Percentiles rank a stretch among this genome's conserved stretches.
These are phyloP conservation scores for Augochlorella aurata DNA, from an alignment of 2,888 invertebrate genomes.

Conservation along the genomic window DNA sequence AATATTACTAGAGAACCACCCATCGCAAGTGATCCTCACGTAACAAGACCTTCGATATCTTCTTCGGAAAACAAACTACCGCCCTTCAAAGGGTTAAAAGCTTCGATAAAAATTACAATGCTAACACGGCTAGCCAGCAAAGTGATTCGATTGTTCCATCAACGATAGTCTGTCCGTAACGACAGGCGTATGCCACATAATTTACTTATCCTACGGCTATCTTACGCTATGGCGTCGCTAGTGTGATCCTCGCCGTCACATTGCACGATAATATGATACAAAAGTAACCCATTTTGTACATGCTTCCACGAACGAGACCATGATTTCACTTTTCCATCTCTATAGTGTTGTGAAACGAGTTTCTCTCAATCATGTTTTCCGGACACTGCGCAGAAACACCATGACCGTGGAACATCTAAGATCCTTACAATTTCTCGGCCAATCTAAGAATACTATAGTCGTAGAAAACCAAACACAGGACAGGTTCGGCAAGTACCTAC, in stretches of 20 bases:
- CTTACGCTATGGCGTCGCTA: conserved; percentile 55
- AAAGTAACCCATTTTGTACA: conserved; percentile 74
- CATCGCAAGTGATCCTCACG: neutral
- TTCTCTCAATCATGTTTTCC: neutral
- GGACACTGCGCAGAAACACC: neutral
- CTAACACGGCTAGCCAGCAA: conserved; percentile 45
- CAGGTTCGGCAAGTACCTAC: conserved; percentile 52
- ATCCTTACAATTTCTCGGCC: conserved; percentile 18
- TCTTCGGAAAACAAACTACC: neutral
- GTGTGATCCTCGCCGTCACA: conserved; percentile 51
- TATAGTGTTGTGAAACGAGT: conserved; percentile 9
- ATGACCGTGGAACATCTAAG: neutral
- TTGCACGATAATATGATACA: conserved; percentile 70
- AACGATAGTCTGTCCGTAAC: conserved; percentile 59
- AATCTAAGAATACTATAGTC: conserved; percentile 33
- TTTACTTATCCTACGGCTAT: conserved; percentile 57
- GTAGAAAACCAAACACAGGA: conserved; percentile 37
- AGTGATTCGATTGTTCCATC: conserved; percentile 59
- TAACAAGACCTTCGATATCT: neutral
- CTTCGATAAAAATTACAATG: conserved; percentile 51
- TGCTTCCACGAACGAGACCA: conserved; percentile 63
- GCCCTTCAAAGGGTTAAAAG: conserved; percentile 34
- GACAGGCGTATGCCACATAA: conserved; percentile 59
- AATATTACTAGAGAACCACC: neutral
- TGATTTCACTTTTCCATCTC: conserved; percentile 28